A percentile compares a stretch with the other conserved stretches of the same genome.
Evolutionary conservation across 1,140 invertebrate species (phyloP).

Genomic region (Limonius californicus): DNA sequence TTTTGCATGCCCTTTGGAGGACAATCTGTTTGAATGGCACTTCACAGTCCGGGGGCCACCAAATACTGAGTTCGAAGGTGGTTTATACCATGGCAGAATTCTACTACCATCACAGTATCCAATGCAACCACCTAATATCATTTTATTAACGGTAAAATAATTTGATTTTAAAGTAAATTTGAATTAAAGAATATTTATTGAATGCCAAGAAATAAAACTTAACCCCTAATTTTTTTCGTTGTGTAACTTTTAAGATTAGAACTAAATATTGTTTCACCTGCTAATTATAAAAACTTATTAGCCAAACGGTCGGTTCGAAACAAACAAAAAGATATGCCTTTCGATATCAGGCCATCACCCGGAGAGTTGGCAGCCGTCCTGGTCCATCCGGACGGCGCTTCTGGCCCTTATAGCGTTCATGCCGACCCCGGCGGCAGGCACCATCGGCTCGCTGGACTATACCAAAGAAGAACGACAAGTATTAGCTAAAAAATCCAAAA

Average conservation of each 20-base stretch:
- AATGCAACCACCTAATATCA: slow-evolving; percentile 96
- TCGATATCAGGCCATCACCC: slow-evolving; percentile 97
- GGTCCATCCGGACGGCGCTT: slow-evolving; percentile 92
- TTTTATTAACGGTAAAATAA: slow-evolving; percentile 82
- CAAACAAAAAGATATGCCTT: slow-evolving; percentile 92
- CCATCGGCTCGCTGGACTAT: slow-evolving; percentile 89
- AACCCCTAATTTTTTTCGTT: too few species aligned
- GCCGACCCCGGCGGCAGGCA: slow-evolving; percentile 83
- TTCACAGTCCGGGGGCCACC: slow-evolving; percentile 89
- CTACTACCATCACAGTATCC: slow-evolving; percentile 90
- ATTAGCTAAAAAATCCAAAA: slow-evolving; percentile 70
- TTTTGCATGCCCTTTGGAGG: slow-evolving; percentile 85
- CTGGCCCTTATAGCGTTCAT: slow-evolving; percentile 93
- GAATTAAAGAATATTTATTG: too few species aligned
- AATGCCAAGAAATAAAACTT: too few species aligned
- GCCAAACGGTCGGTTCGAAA: slow-evolving; percentile 94
- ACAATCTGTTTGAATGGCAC: slow-evolving; percentile 98
- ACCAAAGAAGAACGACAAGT: slow-evolving; percentile 74
- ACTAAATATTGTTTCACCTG: too few species aligned
- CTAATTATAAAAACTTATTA: slow-evolving; percentile 52
- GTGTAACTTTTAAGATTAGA: too few species aligned
- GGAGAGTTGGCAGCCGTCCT: slow-evolving; percentile 95
- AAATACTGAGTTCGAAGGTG: slow-evolving; percentile 84
- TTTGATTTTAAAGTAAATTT: too few species aligned
- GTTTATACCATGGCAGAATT: slow-evolving; percentile 90